phyloP scores from a whole-genome alignment of 2,888 invertebrate genomes.

The Brassicogethes aeneus region DNA sequence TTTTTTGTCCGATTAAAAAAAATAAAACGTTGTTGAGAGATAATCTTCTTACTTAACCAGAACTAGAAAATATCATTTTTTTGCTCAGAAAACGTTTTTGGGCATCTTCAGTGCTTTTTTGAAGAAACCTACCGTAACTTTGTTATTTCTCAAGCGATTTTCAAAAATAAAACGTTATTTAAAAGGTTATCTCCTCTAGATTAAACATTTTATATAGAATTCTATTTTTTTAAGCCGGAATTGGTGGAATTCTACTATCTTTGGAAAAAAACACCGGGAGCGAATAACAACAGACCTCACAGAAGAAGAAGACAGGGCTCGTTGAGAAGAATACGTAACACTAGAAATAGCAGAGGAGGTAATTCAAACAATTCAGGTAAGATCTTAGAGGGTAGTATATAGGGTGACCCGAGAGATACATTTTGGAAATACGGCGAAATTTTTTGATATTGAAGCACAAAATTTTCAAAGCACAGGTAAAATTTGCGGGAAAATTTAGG shows the following conservation, averaged over 20 bases:
- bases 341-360: slow-evolving; percentile 76
- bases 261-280: slow-evolving; percentile 99
- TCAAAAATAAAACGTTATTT: too few species aligned
- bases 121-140: too few species aligned
- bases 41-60: too few species aligned
- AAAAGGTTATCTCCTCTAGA: too few species aligned
- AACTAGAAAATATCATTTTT: too few species aligned
- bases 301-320: slow-evolving; percentile 81
- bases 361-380: slow-evolving; percentile 39
- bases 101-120: too few species aligned
- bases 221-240: slow-evolving; percentile 66
- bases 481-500: slow-evolving; percentile 9
- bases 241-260: slow-evolving; percentile 97
- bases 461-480: slow-evolving; percentile 13
- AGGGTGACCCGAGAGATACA: slow-evolving; percentile 12
- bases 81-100: too few species aligned
- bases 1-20: too few species aligned
- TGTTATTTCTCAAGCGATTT: too few species aligned
- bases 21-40: neutral
- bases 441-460: slow-evolving; percentile 4
- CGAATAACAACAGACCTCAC: slow-evolving; percentile 92
- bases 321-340: slow-evolving; percentile 77
- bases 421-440: slow-evolving; percentile 7
- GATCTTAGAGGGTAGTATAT: slow-evolving; percentile 17
- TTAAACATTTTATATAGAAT: too few species aligned